A percentile compares a stretch with the other conserved stretches of the same genome.
These are phyloP conservation scores for Thermophis baileyi DNA, from an alignment of 2,113 vertebrate genomes.

Conservation along the genomic window DNA sequence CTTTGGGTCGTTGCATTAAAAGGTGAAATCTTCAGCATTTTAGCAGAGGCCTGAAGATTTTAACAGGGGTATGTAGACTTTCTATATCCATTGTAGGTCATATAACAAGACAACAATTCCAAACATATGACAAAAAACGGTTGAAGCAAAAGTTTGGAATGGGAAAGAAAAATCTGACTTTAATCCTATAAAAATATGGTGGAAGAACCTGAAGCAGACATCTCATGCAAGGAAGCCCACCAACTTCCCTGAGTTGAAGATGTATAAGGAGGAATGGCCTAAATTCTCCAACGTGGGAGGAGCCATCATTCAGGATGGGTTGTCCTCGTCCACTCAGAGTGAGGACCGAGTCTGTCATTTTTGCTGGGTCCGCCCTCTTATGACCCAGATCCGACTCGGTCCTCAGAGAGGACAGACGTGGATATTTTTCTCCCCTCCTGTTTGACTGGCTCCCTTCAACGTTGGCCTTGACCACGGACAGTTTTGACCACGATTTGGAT, in stretches of 20 bases:
- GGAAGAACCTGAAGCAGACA: not conserved
- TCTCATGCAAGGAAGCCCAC: not conserved
- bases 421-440: too few species aligned
- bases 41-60: not conserved
- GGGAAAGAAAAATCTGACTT: not conserved
- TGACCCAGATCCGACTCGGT: too few species aligned
- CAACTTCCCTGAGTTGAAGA: not conserved
- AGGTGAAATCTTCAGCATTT: not conserved
- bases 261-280: not conserved
- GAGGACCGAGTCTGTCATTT: too few species aligned
- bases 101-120: not conserved
- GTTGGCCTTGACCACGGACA: too few species aligned
- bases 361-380: too few species aligned
- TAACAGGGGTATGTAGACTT: not conserved
- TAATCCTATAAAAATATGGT: not conserved
- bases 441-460: too few species aligned
- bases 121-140: not conserved
- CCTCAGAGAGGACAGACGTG: too few species aligned
- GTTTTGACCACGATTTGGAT: too few species aligned
- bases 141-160: not conserved
- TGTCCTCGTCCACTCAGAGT: too few species aligned
- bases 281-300: too few species aligned
- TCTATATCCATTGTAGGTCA: not conserved
- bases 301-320: too few species aligned
- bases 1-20: not conserved